Evolutionary conservation across 2,797 vertebrate genomes (phyloP).

Genomic region (Apogon hyalosoma): DNA sequence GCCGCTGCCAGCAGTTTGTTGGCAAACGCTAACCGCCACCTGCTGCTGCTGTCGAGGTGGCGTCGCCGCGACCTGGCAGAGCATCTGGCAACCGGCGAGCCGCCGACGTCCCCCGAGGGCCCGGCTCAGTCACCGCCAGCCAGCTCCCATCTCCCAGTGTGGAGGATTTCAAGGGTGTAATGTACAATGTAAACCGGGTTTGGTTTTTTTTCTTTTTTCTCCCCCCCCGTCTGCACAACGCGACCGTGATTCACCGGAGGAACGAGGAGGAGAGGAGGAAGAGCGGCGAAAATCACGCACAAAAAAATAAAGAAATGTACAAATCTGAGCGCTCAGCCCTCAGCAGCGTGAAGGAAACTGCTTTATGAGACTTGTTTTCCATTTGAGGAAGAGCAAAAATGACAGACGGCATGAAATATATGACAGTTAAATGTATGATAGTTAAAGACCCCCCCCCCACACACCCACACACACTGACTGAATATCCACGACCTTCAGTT

Average conservation of each 20-base stretch:
- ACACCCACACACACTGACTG: no score
- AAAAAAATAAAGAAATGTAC: neutral
- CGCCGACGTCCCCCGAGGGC: conserved; percentile 48
- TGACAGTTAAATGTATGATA: no score
- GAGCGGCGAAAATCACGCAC: no score
- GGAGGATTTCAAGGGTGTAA: conserved; percentile 47
- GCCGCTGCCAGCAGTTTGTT: conserved; percentile 73
- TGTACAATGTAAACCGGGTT: conserved; percentile 19
- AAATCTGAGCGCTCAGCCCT: no score
- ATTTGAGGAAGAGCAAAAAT: no score
- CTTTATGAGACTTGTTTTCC: no score
- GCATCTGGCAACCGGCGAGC: conserved; percentile 63
- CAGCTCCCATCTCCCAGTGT: conserved; percentile 37
- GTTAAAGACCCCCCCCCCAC: no score
- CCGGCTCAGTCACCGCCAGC: conserved; percentile 48
- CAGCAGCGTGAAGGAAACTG: no score
- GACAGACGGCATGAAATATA: no score
- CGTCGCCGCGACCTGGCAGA: conserved; percentile 63
- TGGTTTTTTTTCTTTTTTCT: neutral
- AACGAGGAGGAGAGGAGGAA: neutral
- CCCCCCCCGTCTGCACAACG: neutral
- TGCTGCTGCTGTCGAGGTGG: conserved; percentile 69
- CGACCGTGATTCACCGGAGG: neutral
- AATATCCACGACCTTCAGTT: no score
- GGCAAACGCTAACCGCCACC: conserved; percentile 70